phyloP scores from a whole-genome alignment of 2,797 vertebrate genomes.

The Astyanax mexicanus region DNA sequence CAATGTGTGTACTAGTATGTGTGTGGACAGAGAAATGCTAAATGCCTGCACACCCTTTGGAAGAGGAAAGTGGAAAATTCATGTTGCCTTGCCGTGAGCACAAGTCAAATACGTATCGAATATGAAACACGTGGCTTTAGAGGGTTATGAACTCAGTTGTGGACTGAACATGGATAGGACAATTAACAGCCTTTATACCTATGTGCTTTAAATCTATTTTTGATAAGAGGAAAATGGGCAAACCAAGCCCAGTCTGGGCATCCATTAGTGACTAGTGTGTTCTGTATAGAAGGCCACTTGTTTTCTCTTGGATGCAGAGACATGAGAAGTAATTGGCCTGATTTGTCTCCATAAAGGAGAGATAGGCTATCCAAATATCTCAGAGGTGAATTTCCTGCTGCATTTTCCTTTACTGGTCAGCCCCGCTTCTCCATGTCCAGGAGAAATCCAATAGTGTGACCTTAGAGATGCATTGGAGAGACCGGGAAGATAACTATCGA shows the following conservation, averaged over 20 bases:
- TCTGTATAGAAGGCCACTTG: not conserved
- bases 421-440: slow-evolving; percentile 51
- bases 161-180: no score
- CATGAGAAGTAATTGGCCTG: slow-evolving; percentile 24
- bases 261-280: not conserved
- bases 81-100: no score
- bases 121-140: no score
- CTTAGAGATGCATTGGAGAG: slow-evolving; percentile 70
- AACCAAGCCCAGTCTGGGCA: not conserved
- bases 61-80: no score
- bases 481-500: slow-evolving; percentile 71
- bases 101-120: no score
- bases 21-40: no score
- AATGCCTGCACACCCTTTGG: no score
- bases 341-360: slow-evolving; percentile 9
- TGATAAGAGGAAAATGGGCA: not conserved
- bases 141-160: no score
- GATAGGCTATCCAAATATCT: slow-evolving; percentile 35
- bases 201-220: no score
- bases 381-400: slow-evolving; percentile 27
- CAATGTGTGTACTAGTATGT: no score
- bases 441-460: slow-evolving; percentile 75
- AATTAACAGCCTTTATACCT: no score
- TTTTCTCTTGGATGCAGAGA: not conserved
- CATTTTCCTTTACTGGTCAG: slow-evolving; percentile 52